These are phyloP conservation scores for Osmoderma eremita DNA, from an alignment of 2,888 invertebrate species.

Conservation along the genomic window DNA sequence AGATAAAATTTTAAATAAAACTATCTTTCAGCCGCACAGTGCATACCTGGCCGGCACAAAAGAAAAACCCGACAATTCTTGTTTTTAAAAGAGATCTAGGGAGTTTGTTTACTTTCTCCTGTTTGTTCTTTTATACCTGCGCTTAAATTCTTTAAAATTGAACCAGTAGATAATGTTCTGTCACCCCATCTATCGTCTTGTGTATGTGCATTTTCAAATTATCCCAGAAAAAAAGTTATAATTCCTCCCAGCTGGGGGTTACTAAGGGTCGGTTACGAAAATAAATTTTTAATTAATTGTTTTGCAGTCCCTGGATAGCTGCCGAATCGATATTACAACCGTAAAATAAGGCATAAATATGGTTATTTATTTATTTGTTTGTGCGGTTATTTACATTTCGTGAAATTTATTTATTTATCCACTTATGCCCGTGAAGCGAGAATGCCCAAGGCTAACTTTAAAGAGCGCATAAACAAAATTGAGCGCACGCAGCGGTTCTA, in stretches of 20 bases:
- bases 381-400: conserved; percentile 43
- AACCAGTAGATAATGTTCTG: neutral
- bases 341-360: conserved; percentile 31
- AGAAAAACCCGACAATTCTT: no score
- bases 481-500: conserved; percentile 1
- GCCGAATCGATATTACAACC: conserved; percentile 37
- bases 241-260: neutral
- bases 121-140: conserved; percentile 40
- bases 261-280: neutral
- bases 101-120: conserved; percentile 37
- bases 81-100: conserved; percentile 10
- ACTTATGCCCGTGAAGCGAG: conserved; percentile 31
- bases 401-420: conserved; percentile 43
- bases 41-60: no score
- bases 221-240: neutral
- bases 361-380: conserved; percentile 43
- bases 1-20: no score
- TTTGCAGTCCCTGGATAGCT: conserved; percentile 5
- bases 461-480: conserved; percentile 28
- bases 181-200: neutral
- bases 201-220: neutral
- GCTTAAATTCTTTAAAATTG: conserved; percentile 1
- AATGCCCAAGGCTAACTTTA: conserved; percentile 35
- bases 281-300: conserved; percentile 13
- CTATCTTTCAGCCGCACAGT: no score